Evolutionary conservation across 2,888 invertebrate species (phyloP), one percentile per base, ranked within the genome.

Genomic region (Trachelus tabidus): DNA sequence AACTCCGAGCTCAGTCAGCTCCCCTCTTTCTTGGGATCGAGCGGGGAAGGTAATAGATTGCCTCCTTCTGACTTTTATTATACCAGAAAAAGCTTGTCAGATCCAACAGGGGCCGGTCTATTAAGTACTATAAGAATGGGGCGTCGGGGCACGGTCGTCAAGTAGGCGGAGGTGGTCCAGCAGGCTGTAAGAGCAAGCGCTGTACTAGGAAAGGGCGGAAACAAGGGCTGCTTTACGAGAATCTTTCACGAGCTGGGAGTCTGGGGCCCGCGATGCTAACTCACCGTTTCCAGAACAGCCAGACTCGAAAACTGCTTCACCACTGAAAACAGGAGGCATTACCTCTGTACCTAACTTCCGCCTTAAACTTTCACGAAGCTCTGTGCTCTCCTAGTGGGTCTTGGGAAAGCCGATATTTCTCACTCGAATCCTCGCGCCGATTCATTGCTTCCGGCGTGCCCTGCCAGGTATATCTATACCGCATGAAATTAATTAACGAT

Each of bases 61-160:
- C 85, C 82, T 83, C 82, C 82, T 86, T 84, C 83, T 82, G 88
- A 87, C 87, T 87, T 88, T 88, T 87, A 87, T 88, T 85, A 83
- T 83, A 79, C 77, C 82, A 84, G 85, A 86, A 85, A 83, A 86
- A 85, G 83, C 86, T 85, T 86, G 85, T 85, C 85, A 86, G 85
- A 86, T 82, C 83, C 85, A 83, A 85, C 83, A 77, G 78, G 79
- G 82, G 77, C 78, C 76, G 82, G 83, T 83, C 83, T 81, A 81
- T 85, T 85, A 82, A 79, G 80, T 76, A 33, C 75, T 76, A 81
- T 76, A 79, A 83, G 80, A 83, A 81, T 83, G 79, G 79, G 56
- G 76, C 76, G 76, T 76, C 73, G 76, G 71, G 76, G 71, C 73
- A 35, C 31, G 71, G 76, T 69, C 79, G 75, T 78, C 74, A 75